phyloP scores from a whole-genome alignment of 1,140 invertebrate genomes.

The Helicoverpa zea region DNA sequence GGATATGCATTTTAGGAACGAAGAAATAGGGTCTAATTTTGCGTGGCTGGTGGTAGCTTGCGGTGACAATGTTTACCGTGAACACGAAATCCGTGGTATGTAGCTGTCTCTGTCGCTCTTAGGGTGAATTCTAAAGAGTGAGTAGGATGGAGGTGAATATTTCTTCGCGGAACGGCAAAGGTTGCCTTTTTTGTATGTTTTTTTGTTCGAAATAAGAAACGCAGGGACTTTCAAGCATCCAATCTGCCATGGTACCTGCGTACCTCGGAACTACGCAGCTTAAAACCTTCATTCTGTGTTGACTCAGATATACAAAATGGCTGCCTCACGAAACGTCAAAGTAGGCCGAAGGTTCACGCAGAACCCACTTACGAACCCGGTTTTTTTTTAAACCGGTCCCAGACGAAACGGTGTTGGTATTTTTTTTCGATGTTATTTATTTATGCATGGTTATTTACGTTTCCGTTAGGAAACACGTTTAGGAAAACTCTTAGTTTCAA shows the following conservation, averaged over 20 bases:
- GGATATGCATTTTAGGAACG: not conserved
- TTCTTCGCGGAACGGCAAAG: not conserved
- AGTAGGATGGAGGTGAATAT: not conserved
- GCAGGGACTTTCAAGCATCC: slow-evolving; percentile 7
- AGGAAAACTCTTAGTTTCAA: too few relatives aligned
- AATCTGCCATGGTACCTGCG: not conserved
- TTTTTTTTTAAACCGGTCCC: too few relatives aligned
- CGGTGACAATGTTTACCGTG: slow-evolving; percentile 27
- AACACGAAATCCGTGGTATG: slow-evolving; percentile 1
- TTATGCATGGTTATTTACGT: too few relatives aligned
- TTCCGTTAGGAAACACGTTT: too few relatives aligned
- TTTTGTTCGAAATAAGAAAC: slow-evolving; percentile 16
- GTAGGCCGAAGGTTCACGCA: too few relatives aligned
- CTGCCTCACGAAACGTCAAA: too few relatives aligned
- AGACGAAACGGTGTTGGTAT: too few relatives aligned
- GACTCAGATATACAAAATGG: too few relatives aligned
- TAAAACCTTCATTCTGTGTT: too few relatives aligned
- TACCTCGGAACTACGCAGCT: not conserved
- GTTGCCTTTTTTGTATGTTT: slow-evolving; percentile 11
- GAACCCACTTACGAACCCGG: too few relatives aligned
- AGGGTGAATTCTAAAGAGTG: not conserved
- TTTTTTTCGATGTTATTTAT: too few relatives aligned
- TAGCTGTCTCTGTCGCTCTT: not conserved
- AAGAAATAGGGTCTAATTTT: slow-evolving; percentile 1
- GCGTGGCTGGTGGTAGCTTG: not conserved